phyloP scores from a whole-genome alignment of 2,797 vertebrate species.

The Pitangus sulphuratus region DNA sequence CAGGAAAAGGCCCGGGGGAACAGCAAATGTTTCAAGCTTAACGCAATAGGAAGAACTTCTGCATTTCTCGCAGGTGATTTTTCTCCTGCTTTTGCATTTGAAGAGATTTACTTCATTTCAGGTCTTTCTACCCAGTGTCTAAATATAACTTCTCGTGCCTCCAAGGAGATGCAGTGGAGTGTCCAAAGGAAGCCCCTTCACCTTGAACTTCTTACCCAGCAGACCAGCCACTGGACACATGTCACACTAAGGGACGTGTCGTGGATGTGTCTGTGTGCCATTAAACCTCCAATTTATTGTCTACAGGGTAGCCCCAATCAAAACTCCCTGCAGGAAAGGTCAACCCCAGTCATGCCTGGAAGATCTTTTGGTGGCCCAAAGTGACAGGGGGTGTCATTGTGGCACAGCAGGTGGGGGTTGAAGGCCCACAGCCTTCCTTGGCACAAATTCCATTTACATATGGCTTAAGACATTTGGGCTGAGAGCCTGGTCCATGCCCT shows the following conservation, averaged over 20 bases:
- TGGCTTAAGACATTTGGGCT: background rate
- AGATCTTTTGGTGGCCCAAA: background rate
- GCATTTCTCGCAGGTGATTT: background rate
- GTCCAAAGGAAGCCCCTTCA: background rate
- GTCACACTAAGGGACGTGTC: accelerated
- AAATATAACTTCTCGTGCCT: background rate
- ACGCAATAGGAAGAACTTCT: background rate
- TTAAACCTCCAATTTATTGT: background rate
- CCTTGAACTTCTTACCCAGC: background rate
- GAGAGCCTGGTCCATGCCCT: background rate
- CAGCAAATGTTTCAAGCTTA: background rate
- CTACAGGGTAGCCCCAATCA: background rate
- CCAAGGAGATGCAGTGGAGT: background rate
- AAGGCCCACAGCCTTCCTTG: background rate
- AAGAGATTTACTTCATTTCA: background rate
- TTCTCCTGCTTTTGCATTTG: background rate
- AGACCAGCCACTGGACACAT: background rate
- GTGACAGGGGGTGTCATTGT: too few relatives aligned
- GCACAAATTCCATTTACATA: background rate
- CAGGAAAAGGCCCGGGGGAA: background rate
- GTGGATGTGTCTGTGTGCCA: background rate
- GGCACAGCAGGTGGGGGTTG: background rate
- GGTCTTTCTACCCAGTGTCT: background rate
- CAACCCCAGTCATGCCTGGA: background rate
- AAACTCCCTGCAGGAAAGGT: background rate